These are phyloP conservation scores for Gallinago media DNA, from an alignment of 2,113 vertebrate species.

Conservation along the genomic window DNA sequence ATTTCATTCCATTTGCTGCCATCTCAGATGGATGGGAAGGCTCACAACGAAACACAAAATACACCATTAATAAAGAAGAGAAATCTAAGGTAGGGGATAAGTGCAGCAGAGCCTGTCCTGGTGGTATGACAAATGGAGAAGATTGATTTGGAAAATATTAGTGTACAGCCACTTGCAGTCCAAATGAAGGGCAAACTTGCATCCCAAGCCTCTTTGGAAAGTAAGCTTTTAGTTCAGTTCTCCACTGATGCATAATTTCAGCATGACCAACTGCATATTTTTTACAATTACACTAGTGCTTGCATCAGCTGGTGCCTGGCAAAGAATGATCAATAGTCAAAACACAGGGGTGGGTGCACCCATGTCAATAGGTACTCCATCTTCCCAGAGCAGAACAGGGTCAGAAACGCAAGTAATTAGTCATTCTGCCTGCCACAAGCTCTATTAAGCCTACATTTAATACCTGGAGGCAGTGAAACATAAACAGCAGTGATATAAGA, in stretches of 20 bases:
- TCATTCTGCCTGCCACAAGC: not conserved
- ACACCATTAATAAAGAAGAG: not conserved
- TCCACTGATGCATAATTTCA: not conserved
- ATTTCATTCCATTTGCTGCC: not conserved
- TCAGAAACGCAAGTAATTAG: conserved; percentile 11
- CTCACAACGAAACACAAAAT: not conserved
- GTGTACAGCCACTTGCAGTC: not conserved
- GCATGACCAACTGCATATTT: not conserved
- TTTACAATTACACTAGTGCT: not conserved
- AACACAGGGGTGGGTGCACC: not conserved
- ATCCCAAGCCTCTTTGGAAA: not conserved
- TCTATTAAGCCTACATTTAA: conserved; percentile 31
- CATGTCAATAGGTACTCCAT: not conserved
- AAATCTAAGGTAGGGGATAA: not conserved
- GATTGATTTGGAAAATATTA: not conserved
- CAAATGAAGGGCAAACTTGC: not conserved
- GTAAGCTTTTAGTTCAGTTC: not conserved
- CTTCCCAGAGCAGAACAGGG: conserved; percentile 9
- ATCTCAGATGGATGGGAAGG: not conserved
- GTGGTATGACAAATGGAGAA: not conserved
- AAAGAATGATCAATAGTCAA: conserved; percentile 24
- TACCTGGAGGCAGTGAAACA: not conserved
- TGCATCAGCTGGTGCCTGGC: not conserved
- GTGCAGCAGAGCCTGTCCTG: not conserved
- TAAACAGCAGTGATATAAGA: not conserved